Evolutionary conservation across 2,888 invertebrate genomes (phyloP).

Genomic region (Plusia festucae): DNA sequence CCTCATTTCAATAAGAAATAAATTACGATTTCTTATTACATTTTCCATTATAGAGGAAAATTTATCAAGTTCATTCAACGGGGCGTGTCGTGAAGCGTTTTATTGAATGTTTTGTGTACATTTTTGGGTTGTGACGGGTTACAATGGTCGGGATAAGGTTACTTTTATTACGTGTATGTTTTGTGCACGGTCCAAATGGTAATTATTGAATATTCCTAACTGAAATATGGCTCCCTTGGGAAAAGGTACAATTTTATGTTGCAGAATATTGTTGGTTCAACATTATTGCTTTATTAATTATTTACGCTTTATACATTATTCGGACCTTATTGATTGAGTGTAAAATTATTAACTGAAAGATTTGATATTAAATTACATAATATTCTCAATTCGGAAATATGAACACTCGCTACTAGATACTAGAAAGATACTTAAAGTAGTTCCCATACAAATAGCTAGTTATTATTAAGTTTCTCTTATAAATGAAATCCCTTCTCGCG

Average conservation of each 20-base stretch:
- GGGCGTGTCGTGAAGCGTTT: constrained; percentile 76
- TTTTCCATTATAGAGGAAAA: constrained; percentile 85
- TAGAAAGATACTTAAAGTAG: too few species aligned
- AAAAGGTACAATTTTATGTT: constrained; percentile 22
- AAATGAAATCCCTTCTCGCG: too few species aligned
- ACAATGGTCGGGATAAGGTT: constrained; percentile 13
- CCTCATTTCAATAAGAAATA: constrained; percentile 89
- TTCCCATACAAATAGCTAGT: too few species aligned
- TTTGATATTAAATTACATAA: too few species aligned
- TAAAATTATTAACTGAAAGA: too few species aligned
- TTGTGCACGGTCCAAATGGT: neutral
- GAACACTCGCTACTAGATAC: too few species aligned
- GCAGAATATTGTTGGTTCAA: constrained; percentile 34
- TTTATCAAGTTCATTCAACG: constrained; percentile 84
- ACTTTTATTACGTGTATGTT: constrained; percentile 8
- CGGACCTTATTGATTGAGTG: neutral
- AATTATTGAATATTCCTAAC: constrained; percentile 18
- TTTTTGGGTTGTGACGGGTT: constrained; percentile 31
- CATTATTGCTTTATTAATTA: constrained; percentile 21
- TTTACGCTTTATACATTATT: neutral
- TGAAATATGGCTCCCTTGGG: constrained; percentile 18
- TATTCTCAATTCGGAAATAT: too few species aligned
- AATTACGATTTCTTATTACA: constrained; percentile 89
- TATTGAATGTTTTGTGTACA: constrained; percentile 76
- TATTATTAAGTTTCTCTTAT: too few species aligned